Base-by-base conservation (phyloP, 2,888 invertebrate genomes). In the Entomobrya proxima region DNA sequence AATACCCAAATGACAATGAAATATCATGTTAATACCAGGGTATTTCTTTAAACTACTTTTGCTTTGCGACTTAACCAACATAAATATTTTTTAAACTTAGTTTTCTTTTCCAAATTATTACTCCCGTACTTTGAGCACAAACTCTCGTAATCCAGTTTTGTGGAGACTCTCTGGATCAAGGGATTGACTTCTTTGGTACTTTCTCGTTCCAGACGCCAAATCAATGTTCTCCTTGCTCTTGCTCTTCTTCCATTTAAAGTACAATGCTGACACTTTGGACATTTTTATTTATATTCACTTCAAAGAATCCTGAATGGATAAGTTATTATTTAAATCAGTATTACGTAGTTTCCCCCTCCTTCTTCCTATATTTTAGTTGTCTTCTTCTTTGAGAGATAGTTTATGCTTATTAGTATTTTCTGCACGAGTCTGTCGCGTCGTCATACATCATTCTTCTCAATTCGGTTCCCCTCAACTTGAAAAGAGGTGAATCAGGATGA, bases 101-200 rank as follows among this genome's bases (percentile, higher is more conserved):
- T 27, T 75, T 44, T 40, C 27, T 52, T 44, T 40, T 69, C 69
- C n/a, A 27, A 72, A 69, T 67, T 37, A 47, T n/a, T n/a, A n/a
- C n/a, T 27, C 18, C 76, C 78, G 82, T 88, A 89, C 90, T 89
- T 93, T 92, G 90, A 94, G 94, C 13, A 94, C 92, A 78, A 94
- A 93, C 55, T 94, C 91, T 78, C 93, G 93, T 87, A 95, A 93
- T 44, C 95, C 95, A 85, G 95, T 95, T 80, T 94, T 92, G 91
- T 95, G 95, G 91, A 95, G 92, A 9, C 95, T 94, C 88, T 94
- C 94, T 35, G 95, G 94, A 91, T 96, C 96, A 91, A 96, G 92
- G 0, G 95, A 96, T 86, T 95, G 93, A 91, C 95, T 95, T 78
- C 95, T 93, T 11, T 95, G 95, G 40, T 83, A 83, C 88, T 88